Base-by-base conservation (phyloP, 2,888 invertebrate species). In the Diabrotica balteata region DNA sequence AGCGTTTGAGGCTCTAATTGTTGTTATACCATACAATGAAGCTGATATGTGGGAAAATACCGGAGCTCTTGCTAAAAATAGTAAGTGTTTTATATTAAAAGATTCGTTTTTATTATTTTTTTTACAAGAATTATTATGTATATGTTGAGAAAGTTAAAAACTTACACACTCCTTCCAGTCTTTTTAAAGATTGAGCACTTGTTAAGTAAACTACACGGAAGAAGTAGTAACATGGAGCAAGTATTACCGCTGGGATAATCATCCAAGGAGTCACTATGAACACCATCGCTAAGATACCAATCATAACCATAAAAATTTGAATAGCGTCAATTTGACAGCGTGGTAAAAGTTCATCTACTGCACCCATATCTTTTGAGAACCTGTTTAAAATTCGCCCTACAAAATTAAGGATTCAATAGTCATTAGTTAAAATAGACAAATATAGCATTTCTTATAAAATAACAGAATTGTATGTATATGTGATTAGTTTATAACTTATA, bases 31-130 rank as follows among this genome's bases (percentile, higher is more conserved):
- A 69, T 92, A 89, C 7, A 97, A 85, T 0, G 94, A 91, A 0
- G 96, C 92, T 10, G 93, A 92, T 73, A 97, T 89, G 81, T 97
- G 95, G 0, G 95, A 93, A 82, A 96, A 96, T 0, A 97, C 93
- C 0, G 97, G 97, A 84, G 96, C 95, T 71, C 72, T 74, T 53
- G 67, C 73, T 73, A 58, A 65, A 71, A 72, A 53, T 43, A 47
- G 10, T 47, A 32, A 32, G 32, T 32, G 5, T 32, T 32, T 32
- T 32, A 32, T 32, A 32, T 17, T 17, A 17, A 17, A 17, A 17
- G 17, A 17, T 17, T 2, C 17, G 17, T 17, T 17, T 17, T 17
- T 17, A 17, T 17, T 17, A 17, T 17, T 17, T 17, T 17, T 17
- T 17, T 58, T 7, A 58, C 8, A 22, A 4, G n/a, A 11, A 58